Percentiles rank a stretch among this genome's conserved stretches.
Conservation (phyloP, 2,113 vertebrate genomes). For the Eupsittula cactorum region DNA sequence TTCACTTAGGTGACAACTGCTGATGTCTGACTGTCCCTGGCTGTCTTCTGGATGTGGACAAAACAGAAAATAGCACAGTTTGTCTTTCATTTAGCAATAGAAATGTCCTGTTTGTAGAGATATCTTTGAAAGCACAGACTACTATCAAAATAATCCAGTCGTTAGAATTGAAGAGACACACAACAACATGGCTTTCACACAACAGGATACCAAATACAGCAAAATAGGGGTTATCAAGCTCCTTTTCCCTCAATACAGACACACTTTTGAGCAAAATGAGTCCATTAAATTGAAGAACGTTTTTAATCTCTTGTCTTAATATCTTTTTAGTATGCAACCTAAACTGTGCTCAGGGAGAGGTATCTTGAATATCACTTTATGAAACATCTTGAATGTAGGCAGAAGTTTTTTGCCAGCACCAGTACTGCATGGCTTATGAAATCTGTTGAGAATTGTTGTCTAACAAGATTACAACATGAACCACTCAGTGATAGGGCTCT, state of each 20-base stretch:
- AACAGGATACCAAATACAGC: not conserved
- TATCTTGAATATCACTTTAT: not conserved
- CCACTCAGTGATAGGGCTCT: not conserved
- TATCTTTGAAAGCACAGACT: not conserved
- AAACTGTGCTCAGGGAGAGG: not conserved
- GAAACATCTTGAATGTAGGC: not conserved
- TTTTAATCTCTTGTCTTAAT: not conserved
- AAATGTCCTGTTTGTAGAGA: not conserved
- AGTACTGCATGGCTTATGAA: not conserved
- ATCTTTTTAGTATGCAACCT: not conserved
- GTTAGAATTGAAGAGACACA: rapidly evolving
- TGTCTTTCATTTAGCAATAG: not conserved
- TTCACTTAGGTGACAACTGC: not conserved
- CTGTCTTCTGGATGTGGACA: not conserved
- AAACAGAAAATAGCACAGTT: not conserved
- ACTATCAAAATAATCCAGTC: not conserved
- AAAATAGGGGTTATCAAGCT: not conserved
- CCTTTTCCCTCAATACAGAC: not conserved
- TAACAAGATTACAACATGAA: not conserved
- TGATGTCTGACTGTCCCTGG: not conserved
- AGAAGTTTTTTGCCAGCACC: not conserved
- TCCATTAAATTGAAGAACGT: not conserved
- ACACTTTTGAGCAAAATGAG: not conserved
- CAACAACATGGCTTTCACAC: not conserved
- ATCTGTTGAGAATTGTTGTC: not conserved